Evolutionary conservation across 2,888 invertebrate genomes (phyloP), one percentile per base, ranked within the genome.

Genomic region (Sipha maydis): DNA sequence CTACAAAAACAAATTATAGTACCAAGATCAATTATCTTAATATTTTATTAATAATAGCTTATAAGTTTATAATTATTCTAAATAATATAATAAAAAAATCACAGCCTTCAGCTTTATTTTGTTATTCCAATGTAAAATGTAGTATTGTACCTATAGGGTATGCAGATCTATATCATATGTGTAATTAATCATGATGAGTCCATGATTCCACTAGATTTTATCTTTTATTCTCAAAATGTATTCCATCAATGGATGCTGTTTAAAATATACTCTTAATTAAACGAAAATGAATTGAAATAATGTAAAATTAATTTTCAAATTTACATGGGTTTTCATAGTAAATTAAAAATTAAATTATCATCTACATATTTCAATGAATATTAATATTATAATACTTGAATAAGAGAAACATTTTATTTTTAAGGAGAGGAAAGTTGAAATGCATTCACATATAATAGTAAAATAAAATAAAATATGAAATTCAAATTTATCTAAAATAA

Each of bases 401-500:
- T 21, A 71, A 48, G 34, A 73, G 25, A 21, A 25, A 25, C n/a
- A 83, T 83, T 73, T 48, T 83, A 73, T 83, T 73, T 73, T 80
- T 7, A 56, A 54, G 56, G 31, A 54, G 25, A 83, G 28, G 31
- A 54, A 54, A 21, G 14, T 14, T 83, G 9, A 83, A 73, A 83
- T 73, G 25, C 31, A 34, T 73, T 9, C 54, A 48, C 38, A 25
- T 19, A n/a, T 31, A 5, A 17, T 83, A 48, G 21, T n/a, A 34
- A 73, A 83, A 34, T 83, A 73, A 61, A 83, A n/a, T 9, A 54
- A 83, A 25, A n/a, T 56, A 56, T 19, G n/a, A 19, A 78, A n/a
- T 85, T 78, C 54, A 34, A 67, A 79, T 79, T 78, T 54, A 85
- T 78, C 54, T 71, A 78, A 85, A 85, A 77, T 85, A 71, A 79